A percentile compares a stretch with the other conserved stretches of the same genome.
These are phyloP conservation scores for Riparia riparia DNA, from an alignment of 2,113 vertebrate species.

Conservation along the genomic window DNA sequence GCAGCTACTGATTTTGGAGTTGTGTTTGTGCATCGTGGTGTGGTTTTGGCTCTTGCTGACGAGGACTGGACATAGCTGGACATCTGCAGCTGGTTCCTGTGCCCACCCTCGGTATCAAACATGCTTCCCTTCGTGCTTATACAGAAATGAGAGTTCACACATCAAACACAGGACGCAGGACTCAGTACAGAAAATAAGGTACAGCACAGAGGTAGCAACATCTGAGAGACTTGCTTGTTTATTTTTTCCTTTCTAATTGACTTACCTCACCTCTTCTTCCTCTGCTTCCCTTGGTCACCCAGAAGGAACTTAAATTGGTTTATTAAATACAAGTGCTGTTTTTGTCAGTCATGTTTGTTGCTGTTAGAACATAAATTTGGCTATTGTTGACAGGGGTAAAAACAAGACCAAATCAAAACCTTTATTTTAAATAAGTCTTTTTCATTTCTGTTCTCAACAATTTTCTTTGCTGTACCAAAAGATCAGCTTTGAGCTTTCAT, in stretches of 20 bases:
- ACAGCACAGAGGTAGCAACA: neutral
- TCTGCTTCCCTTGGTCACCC: neutral
- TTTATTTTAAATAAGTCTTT: conserved; percentile 51
- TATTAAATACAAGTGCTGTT: neutral
- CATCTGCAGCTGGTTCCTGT: neutral
- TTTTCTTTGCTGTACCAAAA: neutral
- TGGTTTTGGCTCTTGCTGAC: neutral
- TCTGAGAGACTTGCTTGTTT: neutral
- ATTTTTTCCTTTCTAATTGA: neutral
- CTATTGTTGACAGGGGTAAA: neutral
- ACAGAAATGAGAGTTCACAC: neutral
- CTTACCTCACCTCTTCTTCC: conserved; percentile 39
- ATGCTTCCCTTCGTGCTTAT: neutral
- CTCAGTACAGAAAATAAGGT: neutral
- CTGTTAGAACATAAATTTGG: neutral
- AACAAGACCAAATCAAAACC: neutral
- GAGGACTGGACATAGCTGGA: neutral
- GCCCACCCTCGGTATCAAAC: neutral
- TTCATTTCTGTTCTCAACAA: neutral
- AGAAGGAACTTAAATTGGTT: neutral
- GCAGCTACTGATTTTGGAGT: neutral
- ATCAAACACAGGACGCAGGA: neutral
- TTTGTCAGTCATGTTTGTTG: neutral
- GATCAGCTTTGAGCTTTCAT: neutral
- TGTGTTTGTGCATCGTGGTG: accelerated